These are phyloP conservation scores for Peromyscus eremicus DNA, from an alignment of 2,797 vertebrate genomes.

Conservation along the genomic window DNA sequence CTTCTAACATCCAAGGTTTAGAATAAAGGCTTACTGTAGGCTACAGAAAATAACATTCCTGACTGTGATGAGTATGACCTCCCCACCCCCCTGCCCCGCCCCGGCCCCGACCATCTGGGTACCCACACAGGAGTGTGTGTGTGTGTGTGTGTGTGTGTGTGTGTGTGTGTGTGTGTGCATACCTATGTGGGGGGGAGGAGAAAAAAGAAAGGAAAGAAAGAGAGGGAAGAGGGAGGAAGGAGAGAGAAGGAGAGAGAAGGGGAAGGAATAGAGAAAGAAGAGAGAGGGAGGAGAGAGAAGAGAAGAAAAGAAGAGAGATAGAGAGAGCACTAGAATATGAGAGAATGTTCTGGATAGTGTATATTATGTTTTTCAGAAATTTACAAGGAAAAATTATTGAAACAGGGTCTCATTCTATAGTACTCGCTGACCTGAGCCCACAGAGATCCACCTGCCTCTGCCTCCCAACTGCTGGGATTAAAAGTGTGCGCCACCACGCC, in stretches of 20 bases:
- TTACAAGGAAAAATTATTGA: neutral
- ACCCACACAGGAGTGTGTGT: neutral
- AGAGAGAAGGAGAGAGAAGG: too few relatives aligned
- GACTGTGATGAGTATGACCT: neutral
- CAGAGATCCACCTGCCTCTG: neutral
- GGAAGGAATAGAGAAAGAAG: too few relatives aligned
- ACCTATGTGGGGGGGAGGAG: neutral
- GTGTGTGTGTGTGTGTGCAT: neutral
- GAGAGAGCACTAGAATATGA: neutral
- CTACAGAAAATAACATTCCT: neutral
- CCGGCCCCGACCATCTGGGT: too few relatives aligned
- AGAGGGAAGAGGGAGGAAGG: neutral
- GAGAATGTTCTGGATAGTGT: neutral
- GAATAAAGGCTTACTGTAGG: neutral
- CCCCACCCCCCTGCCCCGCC: too few relatives aligned
- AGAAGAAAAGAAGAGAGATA: neutral
- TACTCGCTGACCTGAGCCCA: neutral
- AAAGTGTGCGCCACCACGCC: neutral
- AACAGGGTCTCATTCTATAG: neutral
- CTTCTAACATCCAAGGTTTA: neutral
- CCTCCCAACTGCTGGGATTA: neutral
- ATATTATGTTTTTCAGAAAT: conserved; percentile 2
- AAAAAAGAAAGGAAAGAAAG: neutral
- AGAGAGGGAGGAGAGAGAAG: neutral
- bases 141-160: neutral